These are phyloP conservation scores for Pseudochirops corinnae DNA, from an alignment of 2,797 vertebrate genomes.

Conservation along the genomic window DNA sequence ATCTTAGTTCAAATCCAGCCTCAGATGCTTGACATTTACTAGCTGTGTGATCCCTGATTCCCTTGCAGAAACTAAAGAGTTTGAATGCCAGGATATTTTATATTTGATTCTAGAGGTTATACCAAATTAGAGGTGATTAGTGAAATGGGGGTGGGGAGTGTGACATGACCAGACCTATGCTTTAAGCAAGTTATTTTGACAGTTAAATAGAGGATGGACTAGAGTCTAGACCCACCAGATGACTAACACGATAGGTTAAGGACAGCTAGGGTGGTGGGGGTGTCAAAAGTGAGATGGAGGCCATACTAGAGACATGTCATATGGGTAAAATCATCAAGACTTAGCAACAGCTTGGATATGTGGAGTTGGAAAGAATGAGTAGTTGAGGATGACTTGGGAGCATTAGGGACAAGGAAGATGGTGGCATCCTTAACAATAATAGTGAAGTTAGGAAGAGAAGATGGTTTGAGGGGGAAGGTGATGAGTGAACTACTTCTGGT, in stretches of 20 bases:
- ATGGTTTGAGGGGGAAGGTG: neutral
- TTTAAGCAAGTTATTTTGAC: neutral
- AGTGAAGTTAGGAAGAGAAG: neutral
- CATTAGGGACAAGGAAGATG: neutral
- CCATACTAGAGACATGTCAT: neutral
- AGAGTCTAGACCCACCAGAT: neutral
- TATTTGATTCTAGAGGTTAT: neutral
- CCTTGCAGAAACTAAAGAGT: neutral
- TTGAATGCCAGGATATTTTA: neutral
- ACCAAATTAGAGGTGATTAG: neutral
- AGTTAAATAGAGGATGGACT: neutral
- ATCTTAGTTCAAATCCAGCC: no score
- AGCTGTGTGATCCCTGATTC: no score
- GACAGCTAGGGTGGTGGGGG: neutral
- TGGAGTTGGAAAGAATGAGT: neutral
- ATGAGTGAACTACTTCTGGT: neutral
- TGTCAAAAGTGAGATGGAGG: neutral
- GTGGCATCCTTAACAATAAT: neutral
- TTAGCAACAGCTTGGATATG: neutral
- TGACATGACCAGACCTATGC: neutral
- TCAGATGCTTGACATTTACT: no score
- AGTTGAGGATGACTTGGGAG: neutral
- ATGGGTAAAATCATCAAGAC: neutral
- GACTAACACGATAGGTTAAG: neutral
- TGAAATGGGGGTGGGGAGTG: neutral